These are phyloP conservation scores for Pantherophis guttatus DNA, from an alignment of 2,113 vertebrate species.

Conservation along the genomic window DNA sequence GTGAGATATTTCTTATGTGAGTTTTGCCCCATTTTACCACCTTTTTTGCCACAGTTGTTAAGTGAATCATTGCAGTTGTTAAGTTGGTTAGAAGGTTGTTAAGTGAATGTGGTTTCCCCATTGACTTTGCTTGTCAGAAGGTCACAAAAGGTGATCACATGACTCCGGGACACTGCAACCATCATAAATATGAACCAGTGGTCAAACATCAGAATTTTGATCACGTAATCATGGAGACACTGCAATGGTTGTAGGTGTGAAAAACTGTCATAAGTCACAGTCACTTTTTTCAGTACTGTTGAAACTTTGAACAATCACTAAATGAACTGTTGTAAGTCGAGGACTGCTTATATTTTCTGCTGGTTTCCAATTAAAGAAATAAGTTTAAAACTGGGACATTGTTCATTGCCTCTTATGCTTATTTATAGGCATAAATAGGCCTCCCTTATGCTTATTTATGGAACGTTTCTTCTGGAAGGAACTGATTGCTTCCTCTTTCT, in stretches of 20 bases:
- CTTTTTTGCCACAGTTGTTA: not conserved
- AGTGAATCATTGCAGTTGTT: not conserved
- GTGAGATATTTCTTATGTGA: not conserved
- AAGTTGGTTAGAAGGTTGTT: not conserved
- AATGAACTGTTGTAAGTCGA: not conserved
- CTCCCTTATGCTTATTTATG: not conserved
- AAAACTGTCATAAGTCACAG: not conserved
- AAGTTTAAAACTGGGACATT: not conserved
- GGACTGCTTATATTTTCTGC: not conserved
- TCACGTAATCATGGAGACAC: not conserved
- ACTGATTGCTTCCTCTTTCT: not conserved
- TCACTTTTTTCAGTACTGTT: not conserved
- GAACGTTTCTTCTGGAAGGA: not conserved
- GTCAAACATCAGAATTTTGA: not conserved
- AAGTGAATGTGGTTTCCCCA: not conserved
- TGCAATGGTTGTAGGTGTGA: not conserved
- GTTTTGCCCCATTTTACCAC: not conserved
- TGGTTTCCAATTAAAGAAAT: not conserved
- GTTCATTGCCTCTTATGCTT: not conserved
- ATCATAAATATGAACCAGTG: not conserved
- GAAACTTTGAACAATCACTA: not conserved
- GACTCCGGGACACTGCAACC: rapidly evolving
- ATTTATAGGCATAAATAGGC: not conserved
- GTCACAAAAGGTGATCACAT: not conserved
- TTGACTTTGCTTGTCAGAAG: not conserved